phyloP scores from a whole-genome alignment of 92 coral and sea anemone genomes.

The Palythoa grandiflora region DNA sequence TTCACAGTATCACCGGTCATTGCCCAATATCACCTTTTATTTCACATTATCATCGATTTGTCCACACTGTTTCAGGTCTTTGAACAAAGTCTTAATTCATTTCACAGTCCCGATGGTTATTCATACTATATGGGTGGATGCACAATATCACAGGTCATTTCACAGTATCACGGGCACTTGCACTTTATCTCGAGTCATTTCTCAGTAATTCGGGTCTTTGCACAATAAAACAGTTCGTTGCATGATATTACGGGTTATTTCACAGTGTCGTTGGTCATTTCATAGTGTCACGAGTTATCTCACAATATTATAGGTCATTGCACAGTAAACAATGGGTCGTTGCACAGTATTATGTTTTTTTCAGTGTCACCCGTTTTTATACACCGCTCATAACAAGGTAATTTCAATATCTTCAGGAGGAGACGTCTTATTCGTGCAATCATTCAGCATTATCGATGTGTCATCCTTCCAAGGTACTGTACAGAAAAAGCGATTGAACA shows the following conservation, averaged over 20 bases:
- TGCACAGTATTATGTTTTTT: background rate
- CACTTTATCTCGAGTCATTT: background rate
- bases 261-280: background rate
- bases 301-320: background rate
- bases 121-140: too few relatives aligned
- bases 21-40: too few relatives aligned
- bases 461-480: conserved; percentile 80
- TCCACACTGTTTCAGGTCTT: too few relatives aligned
- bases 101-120: too few relatives aligned
- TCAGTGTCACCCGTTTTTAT: too few relatives aligned
- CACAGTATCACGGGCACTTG: background rate
- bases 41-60: too few relatives aligned
- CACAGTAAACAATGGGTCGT: background rate
- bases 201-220: too few relatives aligned
- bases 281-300: too few relatives aligned
- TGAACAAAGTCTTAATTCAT: too few relatives aligned
- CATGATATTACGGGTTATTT: background rate
- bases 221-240: background rate
- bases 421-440: conserved; percentile 75
- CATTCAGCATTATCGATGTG: conserved; percentile 88
- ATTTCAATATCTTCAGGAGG: conserved; percentile 62
- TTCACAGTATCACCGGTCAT: too few relatives aligned
- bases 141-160: background rate
- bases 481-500: background rate
- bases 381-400: background rate